Evolutionary conservation across 2,113 vertebrate species (phyloP), one percentile per base, ranked within the genome.

Genomic region (Glaucomys volans): DNA sequence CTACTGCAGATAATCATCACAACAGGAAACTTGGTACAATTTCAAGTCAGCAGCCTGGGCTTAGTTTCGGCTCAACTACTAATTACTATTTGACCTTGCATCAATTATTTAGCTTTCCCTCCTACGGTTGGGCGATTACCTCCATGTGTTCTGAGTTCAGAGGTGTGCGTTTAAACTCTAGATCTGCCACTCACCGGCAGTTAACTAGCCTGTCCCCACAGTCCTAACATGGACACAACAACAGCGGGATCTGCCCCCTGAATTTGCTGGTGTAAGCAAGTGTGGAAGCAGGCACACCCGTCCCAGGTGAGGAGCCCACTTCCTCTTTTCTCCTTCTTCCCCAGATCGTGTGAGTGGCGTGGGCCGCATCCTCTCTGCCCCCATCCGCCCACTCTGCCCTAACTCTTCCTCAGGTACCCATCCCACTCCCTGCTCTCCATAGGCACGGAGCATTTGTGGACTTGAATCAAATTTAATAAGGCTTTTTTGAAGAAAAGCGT

Each of bases 191-290:
- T 5, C 4, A 5, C 1, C 1, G 8, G 10, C 28, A 8, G 22
- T 40, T 20, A 0, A 4, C 16, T 3, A 66, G 37, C 8, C 32
- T 8, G 1, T 1, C 4, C 44, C 64, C 24, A 24, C 18, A 2
- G n/a, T 18, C 28, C 12, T 12, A 66, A 66, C 20, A 44, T 1
- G 17, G 2, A 20, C 35, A 0, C 3, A 0, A 2, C 18, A 16
- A 8, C 2, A 11, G 10, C 2, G 2, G 28, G 1, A 1, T 4
- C 20, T 10, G 8, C 0, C 14, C 0, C 22, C 0, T 0, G 8
- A 14, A 7, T 8, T 4, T 12, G 6, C 6, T 5, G 12, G 0
- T 8, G 18, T 26, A 35, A 16, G 5, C 2, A 47, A 20, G 18
- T 37, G 52, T 3, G 8, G 1, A 37, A 5, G 8, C 40, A 7